Percentiles rank a stretch among this genome's conserved stretches.
phyloP scores from a whole-genome alignment of 2,113 vertebrate genomes.

The Phoenicopterus ruber region DNA sequence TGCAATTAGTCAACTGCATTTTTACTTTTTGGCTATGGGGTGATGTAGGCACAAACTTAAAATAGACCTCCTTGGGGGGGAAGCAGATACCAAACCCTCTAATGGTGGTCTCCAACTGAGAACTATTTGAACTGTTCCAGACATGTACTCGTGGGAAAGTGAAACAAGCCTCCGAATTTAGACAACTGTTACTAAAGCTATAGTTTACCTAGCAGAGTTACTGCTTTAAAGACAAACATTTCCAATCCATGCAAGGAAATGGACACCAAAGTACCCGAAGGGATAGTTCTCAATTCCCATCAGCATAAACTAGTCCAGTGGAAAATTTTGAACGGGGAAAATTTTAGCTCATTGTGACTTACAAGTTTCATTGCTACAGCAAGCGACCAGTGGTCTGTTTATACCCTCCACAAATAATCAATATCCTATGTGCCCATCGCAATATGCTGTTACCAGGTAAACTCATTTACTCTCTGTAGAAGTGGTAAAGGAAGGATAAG shows the following conservation, averaged over 20 bases:
- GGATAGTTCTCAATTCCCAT: background rate
- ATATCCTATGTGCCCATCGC: background rate
- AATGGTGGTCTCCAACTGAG: background rate
- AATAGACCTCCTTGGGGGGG: background rate
- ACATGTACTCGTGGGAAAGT: background rate
- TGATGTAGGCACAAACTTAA: background rate
- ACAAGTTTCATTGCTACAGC: background rate
- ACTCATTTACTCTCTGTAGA: background rate
- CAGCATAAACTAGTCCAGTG: background rate
- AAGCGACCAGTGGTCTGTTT: background rate
- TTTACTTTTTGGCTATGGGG: background rate
- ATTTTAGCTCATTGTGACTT: constrained; percentile 15
- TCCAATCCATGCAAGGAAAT: background rate
- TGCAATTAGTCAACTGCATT: background rate
- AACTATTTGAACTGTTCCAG: background rate
- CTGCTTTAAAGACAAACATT: background rate
- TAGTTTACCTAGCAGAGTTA: background rate
- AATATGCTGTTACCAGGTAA: constrained; percentile 18
- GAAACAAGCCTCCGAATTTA: constrained; percentile 6
- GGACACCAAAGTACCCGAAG: background rate
- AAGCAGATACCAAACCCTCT: background rate
- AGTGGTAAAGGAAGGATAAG: background rate
- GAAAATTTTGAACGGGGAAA: background rate
- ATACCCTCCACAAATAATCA: background rate
- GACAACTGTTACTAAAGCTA: background rate